A percentile compares a stretch with the other conserved stretches of the same genome.
Conservation (phyloP, 2,797 vertebrate genomes). For the Acipenser transmontanus region DNA sequence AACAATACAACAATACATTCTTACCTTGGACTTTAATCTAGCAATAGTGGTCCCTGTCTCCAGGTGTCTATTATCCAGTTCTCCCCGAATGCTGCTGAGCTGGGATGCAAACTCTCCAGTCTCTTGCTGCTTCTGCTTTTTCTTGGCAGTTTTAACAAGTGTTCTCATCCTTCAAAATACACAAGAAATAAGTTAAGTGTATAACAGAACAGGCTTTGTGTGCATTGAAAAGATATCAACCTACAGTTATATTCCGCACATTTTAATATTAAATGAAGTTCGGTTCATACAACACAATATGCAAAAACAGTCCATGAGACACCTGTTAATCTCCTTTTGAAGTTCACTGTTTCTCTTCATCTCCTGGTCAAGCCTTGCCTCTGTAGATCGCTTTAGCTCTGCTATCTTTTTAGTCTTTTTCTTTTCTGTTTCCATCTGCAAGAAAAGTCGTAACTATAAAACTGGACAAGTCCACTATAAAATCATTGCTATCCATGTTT, state of each 20-base stretch:
- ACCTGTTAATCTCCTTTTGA: slow-evolving; percentile 84
- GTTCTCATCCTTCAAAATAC: slow-evolving; percentile 64
- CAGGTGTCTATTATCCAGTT: slow-evolving; percentile 45
- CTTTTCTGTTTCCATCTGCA: slow-evolving; percentile 75
- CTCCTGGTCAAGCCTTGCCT: slow-evolving; percentile 76
- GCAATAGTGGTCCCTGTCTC: slow-evolving; percentile 42
- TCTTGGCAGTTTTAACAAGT: slow-evolving; percentile 70
- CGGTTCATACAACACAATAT: neutral
- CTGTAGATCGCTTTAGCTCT: slow-evolving; percentile 69
- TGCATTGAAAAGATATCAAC: slow-evolving; percentile 7
- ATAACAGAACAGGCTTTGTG: too few species aligned
- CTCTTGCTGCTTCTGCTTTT: slow-evolving; percentile 67
- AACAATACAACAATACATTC: slow-evolving; percentile 8
- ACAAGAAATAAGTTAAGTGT: neutral
- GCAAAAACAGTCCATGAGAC: slow-evolving; percentile 38
- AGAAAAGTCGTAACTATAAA: slow-evolving; percentile 20
- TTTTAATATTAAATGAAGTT: neutral
- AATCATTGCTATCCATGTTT: too few species aligned
- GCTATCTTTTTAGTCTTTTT: slow-evolving; percentile 71
- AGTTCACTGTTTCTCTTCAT: slow-evolving; percentile 77
- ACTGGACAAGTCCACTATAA: neutral
- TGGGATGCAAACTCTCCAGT: slow-evolving; percentile 49
- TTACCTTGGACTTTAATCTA: slow-evolving; percentile 71
- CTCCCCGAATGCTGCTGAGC: slow-evolving; percentile 48
- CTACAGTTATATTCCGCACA: neutral